Conservation (phyloP, 2,888 invertebrate species). For the Salpingus planirostris region DNA sequence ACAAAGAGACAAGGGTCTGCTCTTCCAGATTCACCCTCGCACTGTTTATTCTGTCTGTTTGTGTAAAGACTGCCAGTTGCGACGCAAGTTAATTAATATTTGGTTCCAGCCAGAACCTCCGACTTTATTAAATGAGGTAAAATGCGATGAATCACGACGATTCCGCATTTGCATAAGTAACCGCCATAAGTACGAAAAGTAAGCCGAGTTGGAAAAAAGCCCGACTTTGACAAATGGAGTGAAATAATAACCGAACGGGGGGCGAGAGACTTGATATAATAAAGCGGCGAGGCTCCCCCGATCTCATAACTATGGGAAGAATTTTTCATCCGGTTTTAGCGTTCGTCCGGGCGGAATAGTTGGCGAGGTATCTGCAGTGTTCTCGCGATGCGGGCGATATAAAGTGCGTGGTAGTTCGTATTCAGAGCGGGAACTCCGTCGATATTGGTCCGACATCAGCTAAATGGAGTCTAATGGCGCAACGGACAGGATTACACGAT, state of each 20-base stretch:
- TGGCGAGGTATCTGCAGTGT: conserved; percentile 1
- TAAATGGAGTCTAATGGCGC: conserved; percentile 15
- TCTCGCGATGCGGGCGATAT: conserved; percentile 1
- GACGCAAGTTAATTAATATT: no score
- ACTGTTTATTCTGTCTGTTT: no score
- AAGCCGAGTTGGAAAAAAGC: no score
- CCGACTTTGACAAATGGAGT: conserved; percentile 17
- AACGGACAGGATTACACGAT: conserved; percentile 14
- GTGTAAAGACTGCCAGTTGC: no score
- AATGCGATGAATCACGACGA: no score
- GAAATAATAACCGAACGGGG: conserved; percentile 19
- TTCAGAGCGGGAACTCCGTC: conserved; percentile 10
- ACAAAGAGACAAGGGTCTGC: no score
- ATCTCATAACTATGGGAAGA: conserved; percentile 16
- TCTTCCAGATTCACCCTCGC: no score
- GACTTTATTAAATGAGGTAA: no score
- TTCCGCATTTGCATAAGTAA: no score
- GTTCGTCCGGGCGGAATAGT: conserved; percentile 4
- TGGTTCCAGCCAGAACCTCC: no score
- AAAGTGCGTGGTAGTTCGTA: conserved; percentile 11
- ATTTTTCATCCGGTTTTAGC: conserved; percentile 20
- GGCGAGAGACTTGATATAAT: conserved; percentile 9
- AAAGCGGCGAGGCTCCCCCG: conserved; percentile 10
- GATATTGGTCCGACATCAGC: conserved; percentile 14
- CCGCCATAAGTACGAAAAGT: no score